Percentiles rank a stretch among this genome's conserved stretches.
These are phyloP conservation scores for Melanostoma scalare DNA, from an alignment of 2,888 invertebrate genomes.

Conservation along the genomic window DNA sequence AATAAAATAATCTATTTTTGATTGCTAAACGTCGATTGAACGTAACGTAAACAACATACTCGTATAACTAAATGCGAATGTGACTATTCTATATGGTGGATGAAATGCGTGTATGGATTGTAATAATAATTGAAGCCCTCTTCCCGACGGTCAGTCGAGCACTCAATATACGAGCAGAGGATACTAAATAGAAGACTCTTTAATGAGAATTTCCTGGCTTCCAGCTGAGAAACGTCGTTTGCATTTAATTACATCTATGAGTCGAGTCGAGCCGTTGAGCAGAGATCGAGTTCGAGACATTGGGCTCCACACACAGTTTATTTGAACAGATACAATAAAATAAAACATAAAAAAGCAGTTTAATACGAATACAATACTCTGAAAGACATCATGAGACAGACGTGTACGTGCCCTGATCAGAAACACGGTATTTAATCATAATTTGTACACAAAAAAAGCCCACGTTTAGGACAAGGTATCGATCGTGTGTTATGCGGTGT, in stretches of 20 bases:
- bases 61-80: background rate
- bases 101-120: conserved; percentile 46
- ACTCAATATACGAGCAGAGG: conserved; percentile 40
- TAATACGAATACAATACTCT: conserved; percentile 63
- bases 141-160: conserved; percentile 35
- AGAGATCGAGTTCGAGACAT: conserved; percentile 16
- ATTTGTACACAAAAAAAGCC: conserved; percentile 52
- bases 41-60: conserved; percentile 26
- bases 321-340: conserved; percentile 24
- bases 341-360: conserved; percentile 46
- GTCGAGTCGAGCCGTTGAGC: conserved; percentile 8
- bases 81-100: conserved; percentile 12
- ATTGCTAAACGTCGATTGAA: conserved; percentile 65
- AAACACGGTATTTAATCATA: conserved; percentile 64
- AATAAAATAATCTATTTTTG: conserved; percentile 67
- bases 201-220: conserved; percentile 82
- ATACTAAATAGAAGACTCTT: conserved; percentile 73
- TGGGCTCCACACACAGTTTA: conserved; percentile 38
- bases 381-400: conserved; percentile 40
- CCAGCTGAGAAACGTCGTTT: conserved; percentile 81
- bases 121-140: conserved; percentile 48
- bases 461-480: conserved; percentile 60
- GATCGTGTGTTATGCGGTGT: conserved; percentile 39
- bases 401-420: conserved; percentile 28
- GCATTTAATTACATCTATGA: conserved; percentile 80